Percentiles rank a stretch among this genome's conserved stretches.
phyloP scores from a whole-genome alignment of 2,113 vertebrate species.

The Madoqua kirkii region DNA sequence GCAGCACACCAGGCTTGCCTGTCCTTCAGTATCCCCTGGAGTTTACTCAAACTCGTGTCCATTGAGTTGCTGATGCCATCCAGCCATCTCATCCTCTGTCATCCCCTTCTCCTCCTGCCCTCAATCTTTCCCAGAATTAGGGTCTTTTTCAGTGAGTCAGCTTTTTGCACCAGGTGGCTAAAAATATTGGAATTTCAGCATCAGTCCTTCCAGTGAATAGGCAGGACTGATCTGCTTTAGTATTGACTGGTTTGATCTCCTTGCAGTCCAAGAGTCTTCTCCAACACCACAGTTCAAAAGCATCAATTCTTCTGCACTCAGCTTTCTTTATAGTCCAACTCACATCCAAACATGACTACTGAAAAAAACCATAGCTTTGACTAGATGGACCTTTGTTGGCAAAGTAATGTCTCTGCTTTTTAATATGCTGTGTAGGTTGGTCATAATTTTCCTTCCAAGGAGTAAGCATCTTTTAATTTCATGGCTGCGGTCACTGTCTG shows the following conservation, averaged over 20 bases:
- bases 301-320: rapidly evolving
- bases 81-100: neutral
- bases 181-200: neutral
- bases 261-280: neutral
- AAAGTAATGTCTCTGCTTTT: neutral
- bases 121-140: neutral
- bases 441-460: neutral
- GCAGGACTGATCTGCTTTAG: neutral
- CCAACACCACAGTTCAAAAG: neutral
- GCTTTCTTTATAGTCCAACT: neutral
- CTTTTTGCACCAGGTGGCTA: neutral
- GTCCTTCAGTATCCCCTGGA: neutral
- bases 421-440: neutral
- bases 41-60: neutral
- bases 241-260: neutral
- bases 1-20: neutral
- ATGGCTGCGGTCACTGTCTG: neutral
- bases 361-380: neutral
- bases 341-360: neutral
- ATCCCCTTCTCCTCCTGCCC: neutral
- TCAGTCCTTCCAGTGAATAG: neutral
- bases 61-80: neutral
- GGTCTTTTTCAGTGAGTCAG: neutral
- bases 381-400: neutral
- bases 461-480: neutral